phyloP scores from a whole-genome alignment of 2,888 invertebrate species.

The Thymelicus sylvestris region DNA sequence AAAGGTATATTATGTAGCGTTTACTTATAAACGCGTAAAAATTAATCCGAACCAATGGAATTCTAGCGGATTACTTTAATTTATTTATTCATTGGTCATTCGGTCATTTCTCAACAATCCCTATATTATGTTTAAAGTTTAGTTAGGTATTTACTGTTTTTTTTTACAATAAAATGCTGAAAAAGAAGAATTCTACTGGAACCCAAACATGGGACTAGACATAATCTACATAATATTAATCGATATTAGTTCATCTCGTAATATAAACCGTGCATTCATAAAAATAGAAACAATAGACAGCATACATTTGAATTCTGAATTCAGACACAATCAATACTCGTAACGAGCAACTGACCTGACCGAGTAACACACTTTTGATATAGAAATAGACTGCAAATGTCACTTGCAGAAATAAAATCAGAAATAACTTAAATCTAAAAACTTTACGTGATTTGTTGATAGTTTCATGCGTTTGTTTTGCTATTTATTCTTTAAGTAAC shows the following conservation, averaged over 20 bases:
- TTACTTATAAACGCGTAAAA: too few species aligned
- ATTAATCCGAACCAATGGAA: too few species aligned
- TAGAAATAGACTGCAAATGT: conserved; percentile 27
- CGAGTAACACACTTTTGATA: conserved; percentile 16
- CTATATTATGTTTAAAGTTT: too few species aligned
- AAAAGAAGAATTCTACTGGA: background rate
- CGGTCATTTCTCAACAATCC: too few species aligned
- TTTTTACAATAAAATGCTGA: too few species aligned
- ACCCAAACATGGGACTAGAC: too few species aligned
- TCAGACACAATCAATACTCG: conserved; percentile 21
- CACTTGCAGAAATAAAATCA: conserved; percentile 8
- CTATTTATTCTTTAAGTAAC: background rate
- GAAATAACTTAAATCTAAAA: conserved; percentile 1
- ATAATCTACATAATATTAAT: background rate
- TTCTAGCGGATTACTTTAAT: too few species aligned
- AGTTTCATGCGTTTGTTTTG: background rate
- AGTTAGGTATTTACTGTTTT: too few species aligned
- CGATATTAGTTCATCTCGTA: background rate
- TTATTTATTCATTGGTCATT: too few species aligned
- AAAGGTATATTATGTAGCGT: too few species aligned
- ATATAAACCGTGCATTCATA: background rate
- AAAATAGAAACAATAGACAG: background rate
- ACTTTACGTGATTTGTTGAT: background rate
- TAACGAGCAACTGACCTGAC: conserved; percentile 29
- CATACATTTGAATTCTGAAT: conserved; percentile 13